Evolutionary conservation across 2,797 vertebrate species (phyloP), one percentile per base, ranked within the genome.

Genomic region (Sus cebifrons): DNA sequence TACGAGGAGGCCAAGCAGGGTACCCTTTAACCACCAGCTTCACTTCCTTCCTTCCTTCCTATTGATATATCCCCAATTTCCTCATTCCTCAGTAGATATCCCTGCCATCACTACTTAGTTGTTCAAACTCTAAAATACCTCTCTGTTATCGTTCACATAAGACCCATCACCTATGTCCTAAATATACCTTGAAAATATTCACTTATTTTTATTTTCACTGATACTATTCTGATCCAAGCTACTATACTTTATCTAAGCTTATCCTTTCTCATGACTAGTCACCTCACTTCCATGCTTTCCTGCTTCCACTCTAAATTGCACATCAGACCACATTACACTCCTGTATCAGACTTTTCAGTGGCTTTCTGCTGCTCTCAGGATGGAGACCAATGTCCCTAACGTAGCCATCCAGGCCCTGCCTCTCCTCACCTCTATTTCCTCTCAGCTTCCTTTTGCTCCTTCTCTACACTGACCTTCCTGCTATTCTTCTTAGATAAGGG

Each of bases 131-230:
- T 29, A 95, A 71, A 65, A 32, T 74, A 52, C 23, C 15, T 25
- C 9, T 40, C 4, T 79, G 44, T 85, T 62, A 15, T 25, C 20
- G 85, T 81, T 84, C 32, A 86, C 5, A 52, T 67, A 77, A 1
- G 87, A 95, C 52, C 27, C 2, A 81, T 58, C 77, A 88, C 9
- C 44, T 88, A 44, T 49, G 18, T 82, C 18, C 23, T 68, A 88
- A 83, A 44, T 88, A 74, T 29, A 62, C 44, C 32, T 83, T 74
- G 21, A 67, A 36, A 65, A 70, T 54, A 71, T 36, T 87, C 71
- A 78, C 10, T 91, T 91, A 79, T 54, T 87, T 95, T 87, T 17
- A 84, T 40, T 49, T 94, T 89, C 64, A 62, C 4, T 74, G 27
- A 20, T 86, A 77, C 32, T 78, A 60, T 70, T 14, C 29, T 71